Percentiles rank a stretch among this genome's conserved stretches.
Conservation (phyloP, 2,797 vertebrate species). For the Sebastes matsubarae region DNA sequence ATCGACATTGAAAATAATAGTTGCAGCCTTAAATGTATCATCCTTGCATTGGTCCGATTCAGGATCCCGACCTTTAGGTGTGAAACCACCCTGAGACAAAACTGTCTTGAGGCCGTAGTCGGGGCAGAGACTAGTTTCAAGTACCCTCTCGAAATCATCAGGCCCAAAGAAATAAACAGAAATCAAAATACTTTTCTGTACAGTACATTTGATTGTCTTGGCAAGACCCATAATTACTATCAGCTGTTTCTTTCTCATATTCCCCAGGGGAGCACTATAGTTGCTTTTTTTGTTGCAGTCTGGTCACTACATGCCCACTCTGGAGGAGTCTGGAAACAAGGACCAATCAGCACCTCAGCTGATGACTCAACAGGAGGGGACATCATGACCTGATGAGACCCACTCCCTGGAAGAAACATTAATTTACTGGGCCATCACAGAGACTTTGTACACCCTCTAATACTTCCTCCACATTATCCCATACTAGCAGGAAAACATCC, state of each 20-base stretch:
- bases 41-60: background rate
- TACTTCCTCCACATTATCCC: slow-evolving; percentile 21
- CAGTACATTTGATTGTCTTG: slow-evolving; percentile 41
- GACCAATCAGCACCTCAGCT: slow-evolving; percentile 67
- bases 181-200: slow-evolving; percentile 28
- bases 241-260: slow-evolving; percentile 27
- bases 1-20: too few relatives aligned
- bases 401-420: slow-evolving; percentile 26
- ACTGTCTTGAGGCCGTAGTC: background rate
- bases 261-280: slow-evolving; percentile 34
- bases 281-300: slow-evolving; percentile 52
- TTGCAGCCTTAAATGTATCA: background rate
- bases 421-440: slow-evolving; percentile 30
- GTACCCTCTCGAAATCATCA: background rate
- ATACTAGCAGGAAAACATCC: slow-evolving; percentile 5
- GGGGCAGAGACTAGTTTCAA: background rate
- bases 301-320: slow-evolving; percentile 46
- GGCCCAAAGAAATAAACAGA: slow-evolving; percentile 24
- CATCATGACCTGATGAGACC: slow-evolving; percentile 59
- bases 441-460: slow-evolving; percentile 5
- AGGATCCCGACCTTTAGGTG: background rate
- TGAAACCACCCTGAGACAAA: background rate
- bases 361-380: slow-evolving; percentile 62
- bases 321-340: slow-evolving; percentile 65
- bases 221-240: slow-evolving; percentile 32